Percentiles rank a stretch among this genome's conserved stretches.
These are phyloP conservation scores for Dasysyrphus albostriatus DNA, from an alignment of 2,888 invertebrate genomes.

Conservation along the genomic window DNA sequence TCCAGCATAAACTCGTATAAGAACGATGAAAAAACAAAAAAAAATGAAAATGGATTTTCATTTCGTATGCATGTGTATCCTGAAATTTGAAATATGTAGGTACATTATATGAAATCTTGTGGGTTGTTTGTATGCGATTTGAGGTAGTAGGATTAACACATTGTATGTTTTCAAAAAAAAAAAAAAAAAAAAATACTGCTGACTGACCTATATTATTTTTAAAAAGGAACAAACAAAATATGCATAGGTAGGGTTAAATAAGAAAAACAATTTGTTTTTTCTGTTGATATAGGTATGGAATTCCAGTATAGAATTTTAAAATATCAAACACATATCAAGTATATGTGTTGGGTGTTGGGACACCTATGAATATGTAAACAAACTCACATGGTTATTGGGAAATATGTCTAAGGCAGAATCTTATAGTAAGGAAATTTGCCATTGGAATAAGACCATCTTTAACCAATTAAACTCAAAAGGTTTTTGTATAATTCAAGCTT, in stretches of 20 bases:
- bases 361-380: too few species aligned
- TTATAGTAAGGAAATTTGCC: too few species aligned
- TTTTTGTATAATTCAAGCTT: too few species aligned
- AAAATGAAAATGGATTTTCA: constrained; percentile 38
- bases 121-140: constrained; percentile 21
- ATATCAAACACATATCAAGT: too few species aligned
- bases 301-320: too few species aligned
- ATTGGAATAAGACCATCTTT: too few species aligned
- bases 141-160: constrained; percentile 29
- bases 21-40: not conserved
- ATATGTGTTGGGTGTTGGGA: too few species aligned
- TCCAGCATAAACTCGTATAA: constrained; percentile 11
- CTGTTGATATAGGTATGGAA: too few species aligned
- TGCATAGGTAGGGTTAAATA: not conserved
- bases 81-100: constrained; percentile 18
- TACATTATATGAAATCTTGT: constrained; percentile 11
- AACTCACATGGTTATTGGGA: too few species aligned
- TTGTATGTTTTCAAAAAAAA: not conserved
- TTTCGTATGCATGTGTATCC: constrained; percentile 42
- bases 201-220: not conserved
- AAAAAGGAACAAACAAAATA: not conserved
- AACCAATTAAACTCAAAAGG: too few species aligned
- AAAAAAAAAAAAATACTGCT: not conserved
- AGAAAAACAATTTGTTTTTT: not conserved
- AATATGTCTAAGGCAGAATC: too few species aligned